phyloP scores from a whole-genome alignment of 2,888 invertebrate genomes.

The Pycnomerus fuliginosus region DNA sequence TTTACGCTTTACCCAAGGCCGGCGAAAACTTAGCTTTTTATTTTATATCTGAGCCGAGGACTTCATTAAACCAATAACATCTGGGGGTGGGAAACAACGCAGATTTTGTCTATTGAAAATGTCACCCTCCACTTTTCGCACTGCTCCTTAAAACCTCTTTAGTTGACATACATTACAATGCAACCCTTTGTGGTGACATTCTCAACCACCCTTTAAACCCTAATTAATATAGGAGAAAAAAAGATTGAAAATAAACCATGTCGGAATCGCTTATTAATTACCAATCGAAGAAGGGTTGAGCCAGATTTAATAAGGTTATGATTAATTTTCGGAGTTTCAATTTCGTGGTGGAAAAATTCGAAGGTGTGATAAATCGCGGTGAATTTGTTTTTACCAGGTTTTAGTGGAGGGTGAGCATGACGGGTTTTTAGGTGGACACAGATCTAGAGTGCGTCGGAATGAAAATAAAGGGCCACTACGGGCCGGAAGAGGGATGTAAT shows the following conservation, averaged over 20 bases:
- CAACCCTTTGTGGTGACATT: too few relatives aligned
- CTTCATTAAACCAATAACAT: too few relatives aligned
- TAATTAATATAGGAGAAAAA: too few relatives aligned
- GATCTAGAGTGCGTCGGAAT: constrained; percentile 34
- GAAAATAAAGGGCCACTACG: constrained; percentile 39
- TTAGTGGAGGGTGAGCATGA: constrained; percentile 31
- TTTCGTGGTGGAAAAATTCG: constrained; percentile 4
- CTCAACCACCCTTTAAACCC: too few relatives aligned
- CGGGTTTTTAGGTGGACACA: constrained; percentile 30
- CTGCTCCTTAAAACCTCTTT: too few relatives aligned
- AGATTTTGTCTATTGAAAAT: too few relatives aligned
- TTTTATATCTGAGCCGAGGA: too few relatives aligned
- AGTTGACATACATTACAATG: too few relatives aligned
- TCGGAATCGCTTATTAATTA: constrained; percentile 3
- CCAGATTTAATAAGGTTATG: constrained; percentile 6
- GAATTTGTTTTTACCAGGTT: constrained; percentile 19
- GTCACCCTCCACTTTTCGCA: too few relatives aligned
- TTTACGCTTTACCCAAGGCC: constrained; percentile 2
- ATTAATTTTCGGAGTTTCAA: constrained; percentile 6
- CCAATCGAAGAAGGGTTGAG: neutral
- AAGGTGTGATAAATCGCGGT: constrained; percentile 32
- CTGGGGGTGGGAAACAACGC: too few relatives aligned
- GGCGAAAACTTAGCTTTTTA: neutral
- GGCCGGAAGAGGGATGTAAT: constrained; percentile 48
- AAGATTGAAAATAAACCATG: too few relatives aligned